phyloP scores from a whole-genome alignment of 2,113 vertebrate genomes.

The Erpornis zantholeuca region DNA sequence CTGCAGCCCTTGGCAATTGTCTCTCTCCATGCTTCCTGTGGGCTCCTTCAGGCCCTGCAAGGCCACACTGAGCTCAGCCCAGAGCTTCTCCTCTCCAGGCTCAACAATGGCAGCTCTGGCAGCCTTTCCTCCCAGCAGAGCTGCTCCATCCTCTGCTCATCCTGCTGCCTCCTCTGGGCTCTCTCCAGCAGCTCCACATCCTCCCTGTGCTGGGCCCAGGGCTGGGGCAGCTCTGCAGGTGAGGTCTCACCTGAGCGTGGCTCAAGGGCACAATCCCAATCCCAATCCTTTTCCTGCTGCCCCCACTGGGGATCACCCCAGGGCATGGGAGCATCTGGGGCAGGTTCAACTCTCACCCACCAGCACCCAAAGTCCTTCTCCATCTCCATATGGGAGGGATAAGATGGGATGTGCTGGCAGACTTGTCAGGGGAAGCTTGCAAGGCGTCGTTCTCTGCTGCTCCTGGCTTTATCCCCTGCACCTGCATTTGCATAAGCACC shows the following conservation, averaged over 20 bases:
- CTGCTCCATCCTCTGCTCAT: background rate
- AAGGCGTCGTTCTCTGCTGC: background rate
- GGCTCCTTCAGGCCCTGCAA: no score
- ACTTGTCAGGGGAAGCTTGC: background rate
- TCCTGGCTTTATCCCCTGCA: background rate
- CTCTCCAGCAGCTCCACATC: background rate
- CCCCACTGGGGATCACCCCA: rapidly evolving
- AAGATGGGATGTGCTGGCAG: background rate
- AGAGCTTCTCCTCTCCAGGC: background rate
- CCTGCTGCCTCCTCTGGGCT: background rate
- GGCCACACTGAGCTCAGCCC: no score
- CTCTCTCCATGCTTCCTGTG: no score
- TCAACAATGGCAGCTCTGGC: no score
- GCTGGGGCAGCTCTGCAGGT: background rate
- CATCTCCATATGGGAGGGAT: background rate
- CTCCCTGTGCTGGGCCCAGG: background rate
- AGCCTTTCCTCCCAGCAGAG: background rate
- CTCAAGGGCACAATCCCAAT: background rate
- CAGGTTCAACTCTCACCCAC: background rate
- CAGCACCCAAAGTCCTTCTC: background rate
- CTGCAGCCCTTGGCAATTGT: no score
- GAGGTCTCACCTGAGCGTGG: background rate
- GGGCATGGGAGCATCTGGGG: rapidly evolving
- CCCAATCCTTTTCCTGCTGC: background rate
- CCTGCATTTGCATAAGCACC: background rate